These are phyloP conservation scores for Eubasilissa regina DNA, from an alignment of 1,140 invertebrate genomes.

Conservation along the genomic window DNA sequence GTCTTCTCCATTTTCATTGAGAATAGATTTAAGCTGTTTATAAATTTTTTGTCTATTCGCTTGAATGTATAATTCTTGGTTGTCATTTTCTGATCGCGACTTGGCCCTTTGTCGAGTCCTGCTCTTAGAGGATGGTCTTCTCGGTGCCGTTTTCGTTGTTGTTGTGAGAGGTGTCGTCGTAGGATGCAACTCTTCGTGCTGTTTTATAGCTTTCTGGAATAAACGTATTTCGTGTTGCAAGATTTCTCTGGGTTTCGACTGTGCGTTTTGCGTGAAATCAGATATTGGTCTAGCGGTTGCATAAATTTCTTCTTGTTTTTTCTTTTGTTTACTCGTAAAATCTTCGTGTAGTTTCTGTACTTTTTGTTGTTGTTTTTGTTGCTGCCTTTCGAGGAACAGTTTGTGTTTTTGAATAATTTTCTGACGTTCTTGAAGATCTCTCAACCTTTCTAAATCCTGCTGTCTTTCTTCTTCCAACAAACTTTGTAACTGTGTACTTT, in stretches of 20 bases:
- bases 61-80: slow-evolving; percentile 65
- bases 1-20: slow-evolving; percentile 70
- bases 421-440: slow-evolving; percentile 76
- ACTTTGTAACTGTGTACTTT: slow-evolving; percentile 70
- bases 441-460: slow-evolving; percentile 73
- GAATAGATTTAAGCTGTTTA: slow-evolving; percentile 70
- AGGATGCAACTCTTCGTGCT: slow-evolving; percentile 70
- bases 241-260: slow-evolving; percentile 66
- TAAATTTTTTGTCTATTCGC: slow-evolving; percentile 71
- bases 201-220: slow-evolving; percentile 70
- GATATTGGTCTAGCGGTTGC: slow-evolving; percentile 68
- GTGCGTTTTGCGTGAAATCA: slow-evolving; percentile 62
- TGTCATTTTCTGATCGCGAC: slow-evolving; percentile 66
- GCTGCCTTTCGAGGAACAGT: slow-evolving; percentile 79
- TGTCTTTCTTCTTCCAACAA: slow-evolving; percentile 78
- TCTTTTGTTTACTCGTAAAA: slow-evolving; percentile 76
- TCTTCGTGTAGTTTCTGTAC: slow-evolving; percentile 77
- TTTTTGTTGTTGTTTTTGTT: slow-evolving; percentile 79
- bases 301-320: slow-evolving; percentile 71
- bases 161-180: slow-evolving; percentile 70
- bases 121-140: slow-evolving; percentile 62
- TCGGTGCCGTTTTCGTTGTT: slow-evolving; percentile 65
- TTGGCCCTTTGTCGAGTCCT: slow-evolving; percentile 67
- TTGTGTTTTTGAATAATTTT: slow-evolving; percentile 80
- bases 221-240: slow-evolving; percentile 69